Percentiles rank a stretch among this genome's conserved stretches.
phyloP scores from a whole-genome alignment of 2,797 vertebrate species.

The Ctenopoma kingsleyae region DNA sequence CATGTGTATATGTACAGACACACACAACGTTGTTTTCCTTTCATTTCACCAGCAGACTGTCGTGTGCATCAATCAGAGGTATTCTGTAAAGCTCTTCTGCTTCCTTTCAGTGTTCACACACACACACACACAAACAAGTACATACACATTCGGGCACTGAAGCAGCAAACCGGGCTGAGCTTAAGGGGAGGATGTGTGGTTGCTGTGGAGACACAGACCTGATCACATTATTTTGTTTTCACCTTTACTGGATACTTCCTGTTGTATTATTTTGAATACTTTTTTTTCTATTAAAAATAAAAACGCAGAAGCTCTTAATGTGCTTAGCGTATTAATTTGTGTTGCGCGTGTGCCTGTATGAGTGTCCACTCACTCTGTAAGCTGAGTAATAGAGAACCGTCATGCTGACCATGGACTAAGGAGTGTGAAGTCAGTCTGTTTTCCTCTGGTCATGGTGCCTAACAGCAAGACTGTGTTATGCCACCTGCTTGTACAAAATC shows the following conservation, averaged over 20 bases:
- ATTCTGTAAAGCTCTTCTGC: conserved; percentile 44
- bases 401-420: conserved; percentile 45
- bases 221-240: conserved; percentile 61
- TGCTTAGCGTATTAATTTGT: conserved; percentile 11
- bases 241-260: conserved; percentile 77
- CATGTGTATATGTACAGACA: conserved; percentile 29
- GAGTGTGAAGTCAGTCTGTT: conserved; percentile 56
- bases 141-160: conserved; percentile 37
- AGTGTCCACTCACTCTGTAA: not conserved
- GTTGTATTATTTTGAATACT: conserved; percentile 85
- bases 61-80: conserved; percentile 44
- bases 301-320: conserved; percentile 69
- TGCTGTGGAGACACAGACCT: conserved; percentile 71
- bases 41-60: conserved; percentile 67
- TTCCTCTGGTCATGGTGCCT: conserved; percentile 65
- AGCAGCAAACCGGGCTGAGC: conserved; percentile 43
- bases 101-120: conserved; percentile 48
- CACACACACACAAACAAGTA: conserved; percentile 25
- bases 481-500: conserved; percentile 62
- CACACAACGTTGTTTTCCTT: conserved; percentile 37
- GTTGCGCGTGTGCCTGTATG: not conserved
- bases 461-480: conserved; percentile 16
- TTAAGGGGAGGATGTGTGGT: conserved; percentile 63
- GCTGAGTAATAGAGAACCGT: conserved; percentile 49
- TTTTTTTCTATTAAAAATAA: conserved; percentile 88